Evolutionary conservation across 2,113 vertebrate species (phyloP).

Genomic region (Passerina amoena): DNA sequence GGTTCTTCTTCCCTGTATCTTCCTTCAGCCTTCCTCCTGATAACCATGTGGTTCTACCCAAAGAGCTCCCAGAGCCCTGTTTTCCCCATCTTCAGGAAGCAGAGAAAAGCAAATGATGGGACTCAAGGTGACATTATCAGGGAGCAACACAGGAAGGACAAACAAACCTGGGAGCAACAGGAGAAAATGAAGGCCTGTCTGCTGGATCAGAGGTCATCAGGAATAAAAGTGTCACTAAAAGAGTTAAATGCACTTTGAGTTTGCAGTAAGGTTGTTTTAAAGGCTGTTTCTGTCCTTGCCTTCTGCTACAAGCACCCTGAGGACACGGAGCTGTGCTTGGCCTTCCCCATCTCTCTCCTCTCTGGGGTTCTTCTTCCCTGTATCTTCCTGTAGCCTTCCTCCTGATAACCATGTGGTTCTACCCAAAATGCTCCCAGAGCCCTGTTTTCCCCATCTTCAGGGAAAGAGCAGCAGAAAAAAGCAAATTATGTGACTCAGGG

Average conservation of each 20-base stretch:
- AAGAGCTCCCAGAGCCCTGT: too few species aligned
- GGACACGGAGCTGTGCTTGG: fast-evolving
- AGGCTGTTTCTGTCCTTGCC: not conserved
- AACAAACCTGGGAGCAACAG: not conserved
- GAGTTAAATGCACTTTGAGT: not conserved
- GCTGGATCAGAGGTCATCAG: not conserved
- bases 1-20: too few species aligned
- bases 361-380: not conserved
- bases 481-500: not conserved
- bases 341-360: fast-evolving
- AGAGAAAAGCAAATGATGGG: too few species aligned
- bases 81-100: too few species aligned
- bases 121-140: too few species aligned
- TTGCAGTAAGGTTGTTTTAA: not conserved
- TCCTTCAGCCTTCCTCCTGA: too few species aligned
- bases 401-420: not conserved
- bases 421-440: not conserved
- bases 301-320: too few species aligned
- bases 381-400: not conserved
- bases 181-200: not conserved
- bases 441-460: not conserved
- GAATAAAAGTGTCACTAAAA: not conserved
- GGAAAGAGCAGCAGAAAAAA: not conserved
- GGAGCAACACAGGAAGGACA: not conserved
- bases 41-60: too few species aligned